A percentile compares a stretch with the other conserved stretches of the same genome.
Evolutionary conservation across 2,113 vertebrate species (phyloP).

Genomic region (Chionodraco myersi): DNA sequence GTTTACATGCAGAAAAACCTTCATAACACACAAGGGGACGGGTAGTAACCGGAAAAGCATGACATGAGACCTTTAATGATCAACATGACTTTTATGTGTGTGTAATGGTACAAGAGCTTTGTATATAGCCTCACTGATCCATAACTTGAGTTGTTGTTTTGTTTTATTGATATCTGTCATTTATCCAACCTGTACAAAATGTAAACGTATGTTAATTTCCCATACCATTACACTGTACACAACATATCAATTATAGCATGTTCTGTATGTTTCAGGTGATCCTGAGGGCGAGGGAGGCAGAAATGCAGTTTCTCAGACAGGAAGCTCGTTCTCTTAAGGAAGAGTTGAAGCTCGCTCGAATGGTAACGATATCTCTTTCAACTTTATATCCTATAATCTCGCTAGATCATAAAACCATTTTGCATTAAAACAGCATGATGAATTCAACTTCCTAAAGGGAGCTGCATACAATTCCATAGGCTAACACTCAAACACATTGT

Average conservation of each 20-base stretch:
- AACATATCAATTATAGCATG: background rate
- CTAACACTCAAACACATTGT: too few species aligned
- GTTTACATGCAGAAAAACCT: too few species aligned
- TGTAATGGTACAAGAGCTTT: background rate
- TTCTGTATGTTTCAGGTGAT: constrained; percentile 82
- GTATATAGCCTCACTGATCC: background rate
- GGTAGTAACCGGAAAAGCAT: too few species aligned
- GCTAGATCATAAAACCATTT: background rate
- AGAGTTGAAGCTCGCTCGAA: constrained; percentile 88
- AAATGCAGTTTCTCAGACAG: constrained; percentile 94
- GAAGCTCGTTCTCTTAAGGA: constrained; percentile 92
- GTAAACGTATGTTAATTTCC: background rate
- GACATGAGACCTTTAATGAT: background rate
- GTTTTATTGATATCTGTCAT: background rate
- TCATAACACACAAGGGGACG: too few species aligned
- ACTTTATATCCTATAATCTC: background rate
- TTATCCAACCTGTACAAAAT: background rate
- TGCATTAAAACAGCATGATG: background rate
- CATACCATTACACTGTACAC: too few species aligned
- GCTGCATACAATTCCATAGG: background rate
- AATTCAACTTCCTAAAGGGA: background rate
- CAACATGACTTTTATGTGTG: background rate
- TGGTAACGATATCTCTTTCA: constrained; percentile 77
- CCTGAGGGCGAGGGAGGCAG: constrained; percentile 91
- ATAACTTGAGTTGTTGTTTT: background rate